Base-by-base conservation (phyloP, 37 sponge, comb jelly and placozoan species). In the Halichondria panicea region DNA sequence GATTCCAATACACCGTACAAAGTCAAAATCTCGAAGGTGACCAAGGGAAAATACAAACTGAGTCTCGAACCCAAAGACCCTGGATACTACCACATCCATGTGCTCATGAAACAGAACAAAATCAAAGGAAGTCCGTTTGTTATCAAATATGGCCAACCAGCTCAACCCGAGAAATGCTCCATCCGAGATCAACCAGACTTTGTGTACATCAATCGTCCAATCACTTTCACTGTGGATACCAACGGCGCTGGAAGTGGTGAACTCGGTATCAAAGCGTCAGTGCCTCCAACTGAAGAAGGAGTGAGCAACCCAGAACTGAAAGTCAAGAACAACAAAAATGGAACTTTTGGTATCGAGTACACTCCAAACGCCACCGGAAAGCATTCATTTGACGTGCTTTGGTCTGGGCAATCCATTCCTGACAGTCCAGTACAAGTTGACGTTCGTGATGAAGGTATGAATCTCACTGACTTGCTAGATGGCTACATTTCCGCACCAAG, bases 351-450 rank as follows among this genome's bases (percentile, higher is more conserved):
- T 5, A 72, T 78, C 8, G 43, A 36, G 18, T 88, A 82, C 78
- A 79, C 71, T 42, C 93, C 93, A n/a, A 69, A 55, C 15, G 35
- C 24, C 34, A 27, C 73, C 1, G 94, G 94, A 12, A 69, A 73
- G 45, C 74, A 89, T 43, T 28, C 34, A 1, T 63, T 93, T 53
- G 28, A 50, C 1, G 70, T 93, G 21, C 66, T 43, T 32, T 93
- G 87, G 86, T 53, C 76, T 35, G 82, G 60, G 6, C 70, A 74
- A 18, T 66, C 52, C 59, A 85, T 93, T 71, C 83, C 90, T 7
- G 78, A 74, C 22, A 76, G 74, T 33, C 93, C 93, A 38, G 83
- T 92, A 71, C 67, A 30, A 24, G 84, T 88, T 4, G 40, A 62
- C 35, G 38, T 79, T 13, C 36, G 36, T 2, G 53, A 70, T 31